phyloP scores from a whole-genome alignment of 2,797 vertebrate genomes.

The Propithecus deckenii region DNA sequence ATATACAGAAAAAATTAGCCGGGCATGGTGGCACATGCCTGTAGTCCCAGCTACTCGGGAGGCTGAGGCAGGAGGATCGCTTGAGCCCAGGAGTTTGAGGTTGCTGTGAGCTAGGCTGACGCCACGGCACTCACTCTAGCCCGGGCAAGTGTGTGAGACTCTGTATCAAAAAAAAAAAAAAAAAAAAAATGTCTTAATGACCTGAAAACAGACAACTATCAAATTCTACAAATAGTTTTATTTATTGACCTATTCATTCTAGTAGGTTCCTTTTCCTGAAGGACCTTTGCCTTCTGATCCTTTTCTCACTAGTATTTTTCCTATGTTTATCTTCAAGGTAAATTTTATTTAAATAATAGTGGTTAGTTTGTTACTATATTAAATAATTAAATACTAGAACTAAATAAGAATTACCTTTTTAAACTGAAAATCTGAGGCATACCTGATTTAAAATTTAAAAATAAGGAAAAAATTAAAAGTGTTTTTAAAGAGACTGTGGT shows the following conservation, averaged over 20 bases:
- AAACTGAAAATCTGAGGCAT: constrained; percentile 28
- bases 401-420: constrained; percentile 38
- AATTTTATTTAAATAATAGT: constrained; percentile 32
- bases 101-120: too few relatives aligned
- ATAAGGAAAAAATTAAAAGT: not conserved
- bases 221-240: constrained; percentile 39
- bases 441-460: constrained; percentile 43
- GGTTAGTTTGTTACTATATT: not conserved
- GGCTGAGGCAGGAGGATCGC: too few relatives aligned
- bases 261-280: constrained; percentile 35
- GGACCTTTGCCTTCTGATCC: not conserved
- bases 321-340: constrained; percentile 5
- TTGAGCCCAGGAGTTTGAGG: too few relatives aligned
- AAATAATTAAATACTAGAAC: constrained; percentile 8
- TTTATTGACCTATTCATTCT: constrained; percentile 1
- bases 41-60: too few relatives aligned
- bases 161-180: too few relatives aligned
- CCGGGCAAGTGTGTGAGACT: too few relatives aligned
- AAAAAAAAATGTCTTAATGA: constrained; percentile 55
- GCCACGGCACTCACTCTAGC: too few relatives aligned
- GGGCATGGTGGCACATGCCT: too few relatives aligned
- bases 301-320: constrained; percentile 38
- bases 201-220: constrained; percentile 25
- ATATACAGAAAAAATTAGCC: too few relatives aligned
- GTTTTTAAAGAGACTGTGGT: not conserved